Percentiles rank a stretch among this genome's conserved stretches.
Evolutionary conservation across 2,888 invertebrate genomes (phyloP).

Genomic region (Pseudococcus viburni): DNA sequence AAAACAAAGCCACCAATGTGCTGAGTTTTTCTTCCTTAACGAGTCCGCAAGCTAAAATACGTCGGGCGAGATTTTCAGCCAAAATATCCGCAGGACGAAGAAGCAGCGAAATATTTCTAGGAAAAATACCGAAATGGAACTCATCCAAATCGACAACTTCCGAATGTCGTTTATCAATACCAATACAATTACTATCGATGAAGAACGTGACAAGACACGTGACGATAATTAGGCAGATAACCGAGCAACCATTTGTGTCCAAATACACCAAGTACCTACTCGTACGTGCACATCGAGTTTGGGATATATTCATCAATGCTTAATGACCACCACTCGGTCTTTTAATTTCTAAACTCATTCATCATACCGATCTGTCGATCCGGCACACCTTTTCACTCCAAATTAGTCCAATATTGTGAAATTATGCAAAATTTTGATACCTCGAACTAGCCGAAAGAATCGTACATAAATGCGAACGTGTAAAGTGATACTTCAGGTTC

Average conservation of each 20-base stretch:
- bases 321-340: background rate
- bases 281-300: background rate
- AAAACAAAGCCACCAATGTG: background rate
- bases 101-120: background rate
- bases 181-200: slow-evolving; percentile 57
- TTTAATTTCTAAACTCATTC: slow-evolving; percentile 53
- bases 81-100: background rate
- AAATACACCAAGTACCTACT: background rate
- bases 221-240: slow-evolving; percentile 60
- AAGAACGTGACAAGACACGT: slow-evolving; percentile 60
- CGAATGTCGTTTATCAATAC: slow-evolving; percentile 63
- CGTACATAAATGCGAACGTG: background rate
- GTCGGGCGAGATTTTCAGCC: background rate
- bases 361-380: slow-evolving; percentile 51
- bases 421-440: slow-evolving; percentile 31
- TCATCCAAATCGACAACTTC: slow-evolving; percentile 61
- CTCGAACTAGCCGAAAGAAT: background rate
- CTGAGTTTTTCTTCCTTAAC: background rate
- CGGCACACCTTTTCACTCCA: slow-evolving; percentile 45
- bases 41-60: background rate
- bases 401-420: slow-evolving; percentile 33
- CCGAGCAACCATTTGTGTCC: slow-evolving; percentile 45
- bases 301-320: slow-evolving; percentile 42
- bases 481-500: background rate
- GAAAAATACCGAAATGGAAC: slow-evolving; percentile 13